Evolutionary conservation across 2,888 invertebrate species (phyloP).

Genomic region (Dromius quadrimaculatus): DNA sequence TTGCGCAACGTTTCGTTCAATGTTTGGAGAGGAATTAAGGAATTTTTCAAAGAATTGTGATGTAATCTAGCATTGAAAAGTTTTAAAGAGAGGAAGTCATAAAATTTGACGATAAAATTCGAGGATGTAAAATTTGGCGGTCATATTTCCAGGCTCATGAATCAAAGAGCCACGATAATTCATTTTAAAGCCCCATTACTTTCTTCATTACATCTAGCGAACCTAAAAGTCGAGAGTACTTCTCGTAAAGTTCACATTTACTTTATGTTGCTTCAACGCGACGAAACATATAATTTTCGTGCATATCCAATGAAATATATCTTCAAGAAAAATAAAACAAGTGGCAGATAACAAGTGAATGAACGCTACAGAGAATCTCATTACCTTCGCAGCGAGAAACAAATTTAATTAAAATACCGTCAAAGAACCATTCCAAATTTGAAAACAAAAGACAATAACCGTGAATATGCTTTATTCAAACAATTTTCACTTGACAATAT

Average conservation of each 20-base stretch:
- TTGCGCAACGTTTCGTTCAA: no score
- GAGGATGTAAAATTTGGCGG: no score
- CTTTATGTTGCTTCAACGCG: background rate
- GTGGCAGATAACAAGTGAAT: slow-evolving; percentile 34
- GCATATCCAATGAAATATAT: slow-evolving; percentile 42
- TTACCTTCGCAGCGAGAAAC: slow-evolving; percentile 46
- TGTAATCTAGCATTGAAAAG: no score
- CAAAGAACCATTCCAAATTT: slow-evolving; percentile 49
- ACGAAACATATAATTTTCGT: slow-evolving; percentile 29
- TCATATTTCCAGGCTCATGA: no score
- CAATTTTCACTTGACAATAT: slow-evolving; percentile 12
- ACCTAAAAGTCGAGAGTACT: slow-evolving; percentile 7
- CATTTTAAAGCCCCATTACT: no score
- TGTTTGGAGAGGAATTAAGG: no score
- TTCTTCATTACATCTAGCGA: no score
- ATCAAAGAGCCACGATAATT: no score
- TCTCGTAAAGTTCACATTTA: slow-evolving; percentile 9
- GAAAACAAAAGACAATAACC: slow-evolving; percentile 48
- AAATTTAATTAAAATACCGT: slow-evolving; percentile 52
- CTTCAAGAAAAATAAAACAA: slow-evolving; percentile 30
- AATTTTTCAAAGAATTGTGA: no score
- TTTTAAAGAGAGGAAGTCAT: no score
- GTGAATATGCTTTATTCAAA: slow-evolving; percentile 30
- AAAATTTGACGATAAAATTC: no score
- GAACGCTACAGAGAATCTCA: slow-evolving; percentile 43